Evolutionary conservation across 2,113 vertebrate genomes (phyloP), one percentile per base, ranked within the genome.

Genomic region (Dryoscopus gambensis): DNA sequence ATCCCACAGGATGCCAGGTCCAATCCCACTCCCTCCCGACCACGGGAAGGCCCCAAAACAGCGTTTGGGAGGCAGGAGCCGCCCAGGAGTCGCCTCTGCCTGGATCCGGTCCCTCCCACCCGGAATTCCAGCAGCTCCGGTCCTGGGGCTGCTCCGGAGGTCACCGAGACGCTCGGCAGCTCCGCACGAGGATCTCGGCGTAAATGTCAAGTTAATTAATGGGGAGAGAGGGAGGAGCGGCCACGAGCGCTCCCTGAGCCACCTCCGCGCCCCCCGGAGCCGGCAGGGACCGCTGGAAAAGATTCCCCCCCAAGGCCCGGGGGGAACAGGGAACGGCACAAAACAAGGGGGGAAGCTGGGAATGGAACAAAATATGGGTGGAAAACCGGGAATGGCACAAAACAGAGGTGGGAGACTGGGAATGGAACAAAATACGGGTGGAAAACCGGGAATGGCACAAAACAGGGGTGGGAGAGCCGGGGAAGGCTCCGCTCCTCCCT

Each of bases 191-290:
- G 22, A 73, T 15, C 89, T 67, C 30, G 1, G 49, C n/a, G 5
- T 49, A 84, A 92, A 89, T 68, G 94, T 80, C 92, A 71, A 33
- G 75, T 84, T 63, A 87, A 95, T 95, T 82, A 75, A 87, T 13
- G 33, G 69, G 49, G 69, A 53, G 67, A 35, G 86, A 78, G 42
- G 71, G 21, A 55, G 18, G 74, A 4, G 5, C 0, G 19, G 78
- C 80, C 89, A 22, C 64, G 24, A 50, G 23, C 56, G 35, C 60
- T 25, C 68, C 79, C 35, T 31, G 93, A n/a, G 69, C 39, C 84
- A 65, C 28, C 80, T n/a, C 79, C 0, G 13, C 52, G 33, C 35
- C 57, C 67, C 56, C n/a, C 5, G 0, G n/a, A 21, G 84, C 92
- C 13, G 7, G 44, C 2, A 44, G 10, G 22, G 4, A 37, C 1